These are phyloP conservation scores for Odobenus rosmarus DNA, from an alignment of 2,113 vertebrate genomes.

Conservation along the genomic window DNA sequence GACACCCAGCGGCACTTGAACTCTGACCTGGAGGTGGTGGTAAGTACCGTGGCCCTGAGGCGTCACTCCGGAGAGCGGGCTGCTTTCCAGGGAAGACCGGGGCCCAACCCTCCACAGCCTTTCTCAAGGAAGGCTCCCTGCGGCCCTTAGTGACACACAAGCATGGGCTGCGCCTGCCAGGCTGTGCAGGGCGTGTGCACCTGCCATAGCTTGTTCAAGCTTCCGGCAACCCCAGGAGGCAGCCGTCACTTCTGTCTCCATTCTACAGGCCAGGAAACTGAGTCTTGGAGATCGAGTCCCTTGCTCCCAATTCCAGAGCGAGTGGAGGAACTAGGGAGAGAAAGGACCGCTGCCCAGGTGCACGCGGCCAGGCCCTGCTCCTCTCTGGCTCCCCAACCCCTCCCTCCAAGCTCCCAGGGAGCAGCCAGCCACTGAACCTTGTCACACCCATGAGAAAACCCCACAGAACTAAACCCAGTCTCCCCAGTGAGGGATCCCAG, in stretches of 20 bases:
- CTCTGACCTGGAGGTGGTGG: constrained; percentile 91
- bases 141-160: neutral
- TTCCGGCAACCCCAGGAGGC: neutral
- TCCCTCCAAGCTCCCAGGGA: neutral
- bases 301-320: neutral
- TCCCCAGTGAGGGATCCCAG: neutral
- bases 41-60: constrained; percentile 81
- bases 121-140: neutral
- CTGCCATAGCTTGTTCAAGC: neutral
- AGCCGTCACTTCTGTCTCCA: neutral
- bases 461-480: neutral
- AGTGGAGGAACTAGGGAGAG: neutral
- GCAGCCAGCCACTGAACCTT: neutral
- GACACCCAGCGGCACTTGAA: constrained; percentile 91
- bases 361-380: neutral
- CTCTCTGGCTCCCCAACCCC: accelerated
- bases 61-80: neutral
- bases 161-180: neutral
- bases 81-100: accelerated
- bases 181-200: neutral
- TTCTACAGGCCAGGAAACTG: neutral
- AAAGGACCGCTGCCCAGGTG: accelerated
- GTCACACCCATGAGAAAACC: neutral
- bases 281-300: neutral
- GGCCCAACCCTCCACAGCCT: neutral